Conservation (phyloP, 2,797 vertebrate genomes). For the Melopsittacus undulatus region DNA sequence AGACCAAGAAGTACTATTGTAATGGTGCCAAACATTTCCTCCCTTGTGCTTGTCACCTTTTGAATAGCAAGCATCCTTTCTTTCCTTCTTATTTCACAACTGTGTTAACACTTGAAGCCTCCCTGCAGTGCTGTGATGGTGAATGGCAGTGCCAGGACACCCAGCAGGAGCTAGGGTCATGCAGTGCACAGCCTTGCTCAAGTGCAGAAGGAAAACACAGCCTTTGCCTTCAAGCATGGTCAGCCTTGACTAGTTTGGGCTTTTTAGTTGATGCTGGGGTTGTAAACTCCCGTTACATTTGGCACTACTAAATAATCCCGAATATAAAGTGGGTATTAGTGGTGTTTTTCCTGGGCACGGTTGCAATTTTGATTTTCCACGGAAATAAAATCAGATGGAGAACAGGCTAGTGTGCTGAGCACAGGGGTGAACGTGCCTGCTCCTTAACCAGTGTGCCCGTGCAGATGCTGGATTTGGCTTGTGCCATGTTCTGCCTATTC, state of each 20-base stretch:
- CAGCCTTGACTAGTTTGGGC: not conserved
- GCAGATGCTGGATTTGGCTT: not conserved
- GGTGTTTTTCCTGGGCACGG: not conserved
- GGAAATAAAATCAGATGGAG: not conserved
- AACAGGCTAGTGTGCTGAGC: not conserved
- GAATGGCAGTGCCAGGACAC: not conserved
- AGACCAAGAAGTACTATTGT: not conserved
- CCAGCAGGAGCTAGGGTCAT: not conserved
- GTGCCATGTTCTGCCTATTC: not conserved
- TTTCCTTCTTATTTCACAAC: not conserved
- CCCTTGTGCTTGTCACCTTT: not conserved
- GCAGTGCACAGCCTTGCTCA: not conserved
- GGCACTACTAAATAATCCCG: not conserved
- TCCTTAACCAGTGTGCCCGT: not conserved
- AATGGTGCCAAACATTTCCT: not conserved
- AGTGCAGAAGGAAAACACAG: not conserved
- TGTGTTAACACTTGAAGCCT: not conserved
- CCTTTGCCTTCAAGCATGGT: not conserved
- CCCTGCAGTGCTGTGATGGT: not conserved
- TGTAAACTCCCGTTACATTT: not conserved
- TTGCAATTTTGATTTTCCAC: not conserved
- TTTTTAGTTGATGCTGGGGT: not conserved
- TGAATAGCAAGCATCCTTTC: not conserved
- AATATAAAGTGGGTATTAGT: not conserved
- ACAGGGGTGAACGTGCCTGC: not conserved